Conservation (phyloP, 1,140 invertebrate species). For the Drosophila neocordata region DNA sequence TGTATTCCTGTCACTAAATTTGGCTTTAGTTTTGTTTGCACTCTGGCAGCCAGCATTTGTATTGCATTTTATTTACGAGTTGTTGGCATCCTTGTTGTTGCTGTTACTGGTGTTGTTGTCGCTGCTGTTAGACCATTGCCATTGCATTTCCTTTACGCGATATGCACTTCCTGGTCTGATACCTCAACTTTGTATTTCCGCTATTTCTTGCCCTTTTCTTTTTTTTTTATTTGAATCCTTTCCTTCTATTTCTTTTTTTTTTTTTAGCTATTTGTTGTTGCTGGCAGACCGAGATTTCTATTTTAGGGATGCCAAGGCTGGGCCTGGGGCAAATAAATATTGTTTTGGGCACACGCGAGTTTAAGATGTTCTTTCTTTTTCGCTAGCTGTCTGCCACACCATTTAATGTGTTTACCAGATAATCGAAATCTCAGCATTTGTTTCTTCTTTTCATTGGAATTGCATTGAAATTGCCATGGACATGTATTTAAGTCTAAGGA, state of each 20-base stretch:
- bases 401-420: slow-evolving; percentile 80
- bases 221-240: background rate
- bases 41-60: slow-evolving; percentile 61
- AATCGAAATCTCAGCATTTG: slow-evolving; percentile 68
- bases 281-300: slow-evolving; percentile 65
- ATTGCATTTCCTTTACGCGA: slow-evolving; percentile 67
- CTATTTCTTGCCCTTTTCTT: slow-evolving; percentile 62
- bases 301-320: slow-evolving; percentile 63
- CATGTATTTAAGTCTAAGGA: slow-evolving; percentile 15
- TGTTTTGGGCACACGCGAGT: slow-evolving; percentile 65
- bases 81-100: slow-evolving; percentile 27
- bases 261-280: slow-evolving; percentile 15
- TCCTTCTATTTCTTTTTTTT: background rate
- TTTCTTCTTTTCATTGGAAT: slow-evolving; percentile 53
- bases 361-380: slow-evolving; percentile 36
- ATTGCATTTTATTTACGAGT: slow-evolving; percentile 77
- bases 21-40: slow-evolving; percentile 65
- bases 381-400: slow-evolving; percentile 62
- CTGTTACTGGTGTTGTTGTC: slow-evolving; percentile 38
- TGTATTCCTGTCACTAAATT: slow-evolving; percentile 61
- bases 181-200: slow-evolving; percentile 80
- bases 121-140: slow-evolving; percentile 25
- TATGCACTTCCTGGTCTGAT: slow-evolving; percentile 75
- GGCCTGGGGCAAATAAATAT: slow-evolving; percentile 71
- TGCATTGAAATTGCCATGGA: slow-evolving; percentile 46